These are phyloP conservation scores for Bucco capensis DNA, from an alignment of 2,113 vertebrate genomes.

Conservation along the genomic window DNA sequence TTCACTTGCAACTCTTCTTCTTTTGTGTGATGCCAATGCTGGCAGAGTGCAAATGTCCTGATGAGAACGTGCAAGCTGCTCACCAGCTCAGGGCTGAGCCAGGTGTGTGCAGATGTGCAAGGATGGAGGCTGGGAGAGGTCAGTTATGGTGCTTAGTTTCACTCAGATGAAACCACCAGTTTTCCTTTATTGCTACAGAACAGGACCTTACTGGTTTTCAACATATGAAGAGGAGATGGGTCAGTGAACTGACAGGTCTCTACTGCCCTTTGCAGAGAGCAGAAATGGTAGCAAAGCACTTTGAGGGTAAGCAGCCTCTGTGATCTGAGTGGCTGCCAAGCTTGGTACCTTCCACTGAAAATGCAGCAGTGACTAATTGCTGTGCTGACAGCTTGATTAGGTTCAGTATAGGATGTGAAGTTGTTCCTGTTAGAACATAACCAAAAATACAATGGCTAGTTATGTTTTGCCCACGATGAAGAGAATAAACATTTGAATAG, in stretches of 20 bases:
- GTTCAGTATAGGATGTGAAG: slow-evolving; percentile 29
- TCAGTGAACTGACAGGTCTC: background rate
- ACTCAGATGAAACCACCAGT: background rate
- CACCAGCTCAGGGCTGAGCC: background rate
- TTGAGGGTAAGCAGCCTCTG: background rate
- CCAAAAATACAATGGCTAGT: slow-evolving; percentile 33
- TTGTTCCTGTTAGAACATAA: slow-evolving; percentile 49
- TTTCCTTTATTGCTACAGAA: background rate
- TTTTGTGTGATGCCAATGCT: background rate
- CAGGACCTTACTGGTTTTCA: background rate
- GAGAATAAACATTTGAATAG: slow-evolving; percentile 70
- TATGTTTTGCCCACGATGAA: slow-evolving; percentile 67
- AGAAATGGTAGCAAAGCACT: background rate
- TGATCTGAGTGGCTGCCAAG: background rate
- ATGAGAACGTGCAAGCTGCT: background rate
- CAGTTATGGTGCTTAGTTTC: background rate
- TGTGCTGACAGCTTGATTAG: slow-evolving; percentile 35
- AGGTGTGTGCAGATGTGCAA: background rate
- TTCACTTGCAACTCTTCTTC: background rate
- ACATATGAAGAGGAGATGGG: background rate
- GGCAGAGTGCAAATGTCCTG: background rate
- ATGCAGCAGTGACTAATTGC: background rate
- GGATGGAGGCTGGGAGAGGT: background rate
- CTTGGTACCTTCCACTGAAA: background rate
- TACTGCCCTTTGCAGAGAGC: background rate